A percentile compares a stretch with the other conserved stretches of the same genome.
These are phyloP conservation scores for Microplitis demolitor DNA, from an alignment of 1,140 invertebrate species.

Conservation along the genomic window DNA sequence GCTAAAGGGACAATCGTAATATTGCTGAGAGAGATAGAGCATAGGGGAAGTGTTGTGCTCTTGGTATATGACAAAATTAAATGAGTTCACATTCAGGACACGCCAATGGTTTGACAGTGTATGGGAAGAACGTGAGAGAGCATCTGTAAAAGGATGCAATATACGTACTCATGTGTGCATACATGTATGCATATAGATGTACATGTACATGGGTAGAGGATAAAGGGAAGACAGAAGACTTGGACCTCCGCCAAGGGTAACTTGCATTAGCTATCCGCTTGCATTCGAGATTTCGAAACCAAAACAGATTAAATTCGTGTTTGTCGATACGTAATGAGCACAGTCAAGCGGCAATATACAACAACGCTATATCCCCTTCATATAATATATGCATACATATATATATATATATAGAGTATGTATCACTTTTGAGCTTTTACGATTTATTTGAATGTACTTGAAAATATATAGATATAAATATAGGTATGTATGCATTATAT, in stretches of 20 bases:
- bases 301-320: conserved; percentile 41
- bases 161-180: background rate
- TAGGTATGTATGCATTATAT: too few species aligned
- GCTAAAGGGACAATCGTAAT: too few species aligned
- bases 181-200: conserved; percentile 5
- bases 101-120: conserved; percentile 19
- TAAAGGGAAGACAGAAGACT: conserved; percentile 34
- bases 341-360: conserved; percentile 11
- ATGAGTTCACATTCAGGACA: conserved; percentile 48
- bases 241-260: conserved; percentile 49
- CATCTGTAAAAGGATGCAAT: background rate
- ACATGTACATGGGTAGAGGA: background rate
- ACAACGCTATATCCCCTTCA: too few species aligned
- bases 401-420: background rate
- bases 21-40: too few species aligned
- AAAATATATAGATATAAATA: background rate
- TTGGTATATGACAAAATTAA: conserved; percentile 43
- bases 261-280: conserved; percentile 50
- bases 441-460: background rate
- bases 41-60: background rate
- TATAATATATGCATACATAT: too few species aligned
- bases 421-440: conserved; percentile 6
- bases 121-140: conserved; percentile 12
- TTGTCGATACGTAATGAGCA: conserved; percentile 44
- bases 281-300: conserved; percentile 47